Evolutionary conservation across 1,140 invertebrate genomes (phyloP), one percentile per base, ranked within the genome.

Genomic region (Drosophila pallidifrons): DNA sequence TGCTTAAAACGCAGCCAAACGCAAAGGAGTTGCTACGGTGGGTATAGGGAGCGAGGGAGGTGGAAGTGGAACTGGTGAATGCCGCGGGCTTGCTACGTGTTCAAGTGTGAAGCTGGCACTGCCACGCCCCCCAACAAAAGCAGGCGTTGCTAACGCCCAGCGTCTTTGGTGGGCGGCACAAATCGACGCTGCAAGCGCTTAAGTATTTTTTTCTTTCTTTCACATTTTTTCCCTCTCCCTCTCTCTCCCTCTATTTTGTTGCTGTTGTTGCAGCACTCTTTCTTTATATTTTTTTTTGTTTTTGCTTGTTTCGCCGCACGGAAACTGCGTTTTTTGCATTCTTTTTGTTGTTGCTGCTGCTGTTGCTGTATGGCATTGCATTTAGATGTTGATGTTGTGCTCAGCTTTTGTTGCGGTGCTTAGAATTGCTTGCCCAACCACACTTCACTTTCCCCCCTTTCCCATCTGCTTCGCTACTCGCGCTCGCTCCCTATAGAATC

Each of bases 381-480:
- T 87, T 79, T 87, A 83, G 80, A 77, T 88, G 83, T 88, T 77
- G 68, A 57, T 78, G 75, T 71, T 70, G 75, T 65, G 69, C 77
- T 80, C 70, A 64, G 85, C 77, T 80, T 89, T 80, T 87, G 83
- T 88, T 88, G 81, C 74, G 69, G 66, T 81, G 75, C 78, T 75
- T 85, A 82, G 74, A 85, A 85, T 81, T 79, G 78, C 75, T 74
- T 46, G 28, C 55, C 41, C 65, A 11, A 30, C 13, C 47, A 43
- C 47, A 30, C 28, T 2, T 10, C 7, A 13, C 3, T 13, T 2
- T 6, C 54, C 6, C 28, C 16, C 6, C 1, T 0, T 1, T 13
- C 32, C 10, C 35, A 3, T 25, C 20, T 25, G 3, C 20, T 25
- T 25, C 20, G 20, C 20, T 11, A n/a, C 2, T 20, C 49, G 38